These are phyloP conservation scores for Scaptomyza graminum DNA, from an alignment of 1,140 invertebrate genomes.

Conservation along the genomic window DNA sequence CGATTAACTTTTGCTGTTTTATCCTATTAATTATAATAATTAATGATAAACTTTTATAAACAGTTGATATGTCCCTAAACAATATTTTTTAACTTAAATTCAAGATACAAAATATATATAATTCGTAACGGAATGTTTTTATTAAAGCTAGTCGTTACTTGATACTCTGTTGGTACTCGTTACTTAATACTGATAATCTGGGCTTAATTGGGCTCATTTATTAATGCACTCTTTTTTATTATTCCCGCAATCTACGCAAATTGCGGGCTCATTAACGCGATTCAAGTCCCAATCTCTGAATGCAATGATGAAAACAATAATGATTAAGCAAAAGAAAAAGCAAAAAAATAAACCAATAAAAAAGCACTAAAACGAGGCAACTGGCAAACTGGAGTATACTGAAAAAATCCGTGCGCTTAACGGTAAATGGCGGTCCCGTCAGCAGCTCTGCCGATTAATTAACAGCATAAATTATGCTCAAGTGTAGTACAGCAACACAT, in stretches of 20 bases:
- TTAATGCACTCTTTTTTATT: background rate
- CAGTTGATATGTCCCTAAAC: background rate
- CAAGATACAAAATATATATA: background rate
- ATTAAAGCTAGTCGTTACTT: background rate
- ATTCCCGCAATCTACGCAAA: slow-evolving; percentile 19
- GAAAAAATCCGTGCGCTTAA: slow-evolving; percentile 17
- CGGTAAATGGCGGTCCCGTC: slow-evolving; percentile 54
- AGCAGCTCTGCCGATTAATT: slow-evolving; percentile 62
- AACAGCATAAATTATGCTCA: slow-evolving; percentile 81
- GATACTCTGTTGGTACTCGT: background rate
- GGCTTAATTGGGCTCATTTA: background rate
- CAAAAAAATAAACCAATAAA: no score
- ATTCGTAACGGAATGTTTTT: no score
- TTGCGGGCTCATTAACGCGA: slow-evolving; percentile 45
- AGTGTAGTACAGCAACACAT: slow-evolving; percentile 70
- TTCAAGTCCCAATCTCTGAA: slow-evolving; percentile 33
- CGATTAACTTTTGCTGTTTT: no score
- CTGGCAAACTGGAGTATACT: no score
- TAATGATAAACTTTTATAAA: no score
- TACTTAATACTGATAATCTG: background rate
- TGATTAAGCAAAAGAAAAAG: slow-evolving; percentile 23
- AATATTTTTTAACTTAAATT: background rate
- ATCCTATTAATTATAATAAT: no score
- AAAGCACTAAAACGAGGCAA: no score
- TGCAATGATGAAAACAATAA: slow-evolving; percentile 33